Base-by-base conservation (phyloP, 2,113 vertebrate species). In the Petromus typicus region DNA sequence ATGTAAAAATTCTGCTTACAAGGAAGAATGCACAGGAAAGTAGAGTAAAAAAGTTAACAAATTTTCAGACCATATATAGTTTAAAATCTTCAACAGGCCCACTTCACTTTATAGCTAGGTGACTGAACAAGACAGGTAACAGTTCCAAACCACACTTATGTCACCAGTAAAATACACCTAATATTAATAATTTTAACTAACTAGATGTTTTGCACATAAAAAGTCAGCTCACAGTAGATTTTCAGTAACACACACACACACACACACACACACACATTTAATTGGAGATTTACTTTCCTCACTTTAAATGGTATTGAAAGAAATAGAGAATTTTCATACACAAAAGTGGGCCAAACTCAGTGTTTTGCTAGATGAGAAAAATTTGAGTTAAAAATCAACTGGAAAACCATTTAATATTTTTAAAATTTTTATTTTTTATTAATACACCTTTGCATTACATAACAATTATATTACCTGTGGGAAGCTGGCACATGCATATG, bases 131-230 rank as follows among this genome's bases (percentile, higher is more conserved):
- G 54, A 12, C 51, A 93, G 7, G 82, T n/a, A 86, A 54, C 30
- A 75, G 75, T 91, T 94, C 66, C 67, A 40, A 94, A 89, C 17
- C 40, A 80, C 7, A 54, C 0, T 90, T 75, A 12, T 51, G 18
- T 89, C 34, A 81, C 80, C n/a, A 92, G 18, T 85, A 92, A 93
- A 90, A 88, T 84, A 25, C 59, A 34, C 5, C 76, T 10, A 87
- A 18, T 48, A 69, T 64, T 85, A 93, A 73, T 82, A 66, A 73
- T 8, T 14, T 67, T 80, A 5, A 88, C 23, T 63, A 22, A 30
- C 75, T 86, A 86, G 6, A 63, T 51, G 54, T 59, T 63, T 4
- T 76, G 3, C n/a, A 86, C 83, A 82, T 61, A 78, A 93, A 85
- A 81, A 30, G 17, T 40, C 43, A 89, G 56, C 5, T 93, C 48